Percentiles rank a stretch among this genome's conserved stretches.
phyloP scores from a whole-genome alignment of 2,888 invertebrate species.

The Chaitophorus viminalis region DNA sequence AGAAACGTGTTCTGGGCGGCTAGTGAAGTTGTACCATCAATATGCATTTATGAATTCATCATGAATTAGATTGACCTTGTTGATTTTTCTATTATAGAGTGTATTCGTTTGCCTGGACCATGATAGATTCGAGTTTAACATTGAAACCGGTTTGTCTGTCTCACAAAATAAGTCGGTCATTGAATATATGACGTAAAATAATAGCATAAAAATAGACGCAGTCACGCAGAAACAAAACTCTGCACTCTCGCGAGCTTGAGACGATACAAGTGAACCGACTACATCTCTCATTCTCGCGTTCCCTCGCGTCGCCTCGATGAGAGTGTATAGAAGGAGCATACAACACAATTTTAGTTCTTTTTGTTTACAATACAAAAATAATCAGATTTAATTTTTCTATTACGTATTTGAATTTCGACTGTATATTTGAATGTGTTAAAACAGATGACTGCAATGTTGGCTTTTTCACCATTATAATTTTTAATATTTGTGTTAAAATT shows the following conservation, averaged over 20 bases:
- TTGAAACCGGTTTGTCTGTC: neutral
- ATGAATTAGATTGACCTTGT: neutral
- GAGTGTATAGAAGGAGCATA: too few species aligned
- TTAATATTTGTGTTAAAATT: too few species aligned
- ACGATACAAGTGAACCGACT: too few species aligned
- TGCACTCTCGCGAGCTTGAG: too few species aligned
- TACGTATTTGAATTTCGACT: neutral
- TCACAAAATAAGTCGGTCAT: neutral
- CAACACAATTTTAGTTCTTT: too few species aligned
- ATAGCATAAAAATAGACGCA: neutral
- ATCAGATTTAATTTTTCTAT: neutral
- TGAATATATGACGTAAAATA: neutral
- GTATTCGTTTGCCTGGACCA: neutral
- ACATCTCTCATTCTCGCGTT: too few species aligned
- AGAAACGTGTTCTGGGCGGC: neutral
- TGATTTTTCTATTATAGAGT: neutral
- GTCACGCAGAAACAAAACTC: too few species aligned
- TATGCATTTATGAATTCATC: neutral
- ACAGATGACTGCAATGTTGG: too few species aligned
- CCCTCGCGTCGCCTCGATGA: too few species aligned
- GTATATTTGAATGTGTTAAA: too few species aligned
- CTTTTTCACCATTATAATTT: too few species aligned
- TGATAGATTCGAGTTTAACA: neutral
- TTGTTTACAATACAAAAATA: constrained; percentile 15
- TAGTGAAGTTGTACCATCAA: neutral